phyloP scores from a whole-genome alignment of 2,797 vertebrate species.

The Ptychadena robeensis region DNA sequence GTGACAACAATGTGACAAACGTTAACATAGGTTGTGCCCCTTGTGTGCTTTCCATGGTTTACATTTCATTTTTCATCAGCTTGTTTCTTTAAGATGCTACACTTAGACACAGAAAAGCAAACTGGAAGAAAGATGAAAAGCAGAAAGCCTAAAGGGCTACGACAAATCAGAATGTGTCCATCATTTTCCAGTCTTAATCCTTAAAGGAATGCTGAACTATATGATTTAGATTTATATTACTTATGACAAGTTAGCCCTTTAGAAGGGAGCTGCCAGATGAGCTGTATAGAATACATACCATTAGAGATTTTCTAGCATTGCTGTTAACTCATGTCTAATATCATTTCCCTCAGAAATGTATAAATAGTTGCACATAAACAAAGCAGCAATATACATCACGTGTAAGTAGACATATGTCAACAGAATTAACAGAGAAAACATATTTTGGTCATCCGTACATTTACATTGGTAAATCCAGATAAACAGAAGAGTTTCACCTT shows the following conservation, averaged over 20 bases:
- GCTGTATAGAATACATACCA: conserved; percentile 14
- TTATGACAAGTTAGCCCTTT: conserved; percentile 13
- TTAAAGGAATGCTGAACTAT: conserved; percentile 14
- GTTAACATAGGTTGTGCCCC: neutral
- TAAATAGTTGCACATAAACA: neutral
- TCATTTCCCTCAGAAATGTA: neutral
- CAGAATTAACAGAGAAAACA: neutral
- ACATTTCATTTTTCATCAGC: neutral
- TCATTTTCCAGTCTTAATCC: conserved; percentile 2
- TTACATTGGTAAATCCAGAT: neutral
- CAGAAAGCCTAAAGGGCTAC: neutral
- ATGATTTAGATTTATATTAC: conserved; percentile 2
- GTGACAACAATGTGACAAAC: no score
- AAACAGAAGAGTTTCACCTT: neutral
- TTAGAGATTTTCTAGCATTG: neutral
- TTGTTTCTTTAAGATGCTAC: neutral
- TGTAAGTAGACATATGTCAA: neutral
- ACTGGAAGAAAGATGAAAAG: neutral
- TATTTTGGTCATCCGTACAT: neutral
- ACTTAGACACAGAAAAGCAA: neutral
- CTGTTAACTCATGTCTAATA: neutral
- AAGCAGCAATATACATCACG: neutral
- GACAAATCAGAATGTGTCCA: neutral
- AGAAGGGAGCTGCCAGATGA: neutral
- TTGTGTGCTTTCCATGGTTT: neutral